These are phyloP conservation scores for Dasyurus viverrinus DNA, from an alignment of 2,113 vertebrate genomes.

Conservation along the genomic window DNA sequence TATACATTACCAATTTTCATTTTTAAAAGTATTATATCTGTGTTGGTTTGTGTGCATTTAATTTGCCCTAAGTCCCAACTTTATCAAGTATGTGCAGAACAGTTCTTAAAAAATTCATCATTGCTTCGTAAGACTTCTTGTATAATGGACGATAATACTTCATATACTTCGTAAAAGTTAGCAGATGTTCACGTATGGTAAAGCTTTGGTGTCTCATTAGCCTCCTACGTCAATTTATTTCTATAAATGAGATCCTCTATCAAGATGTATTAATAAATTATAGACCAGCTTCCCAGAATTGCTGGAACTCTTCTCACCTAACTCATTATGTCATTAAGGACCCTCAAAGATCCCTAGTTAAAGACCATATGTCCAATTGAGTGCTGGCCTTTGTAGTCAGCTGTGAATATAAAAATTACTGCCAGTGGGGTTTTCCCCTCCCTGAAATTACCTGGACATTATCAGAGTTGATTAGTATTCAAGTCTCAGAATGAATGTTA, in stretches of 20 bases:
- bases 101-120: background rate
- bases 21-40: background rate
- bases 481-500: conserved; percentile 48
- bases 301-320: background rate
- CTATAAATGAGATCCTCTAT: conserved; percentile 28
- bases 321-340: background rate
- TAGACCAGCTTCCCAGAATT: background rate
- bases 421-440: background rate
- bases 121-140: background rate
- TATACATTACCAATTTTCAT: background rate
- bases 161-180: background rate
- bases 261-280: conserved; percentile 38
- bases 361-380: background rate
- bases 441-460: background rate
- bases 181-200: conserved; percentile 44
- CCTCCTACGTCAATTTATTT: conserved; percentile 47
- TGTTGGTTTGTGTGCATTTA: background rate
- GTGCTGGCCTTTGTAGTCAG: background rate
- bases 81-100: background rate
- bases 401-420: background rate
- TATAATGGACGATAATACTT: background rate
- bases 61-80: background rate
- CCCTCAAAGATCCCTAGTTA: background rate
- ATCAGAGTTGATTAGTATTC: conserved; percentile 46
- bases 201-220: conserved; percentile 56